Evolutionary conservation across 2,113 vertebrate genomes (phyloP).

Genomic region (Lathamus discolor): DNA sequence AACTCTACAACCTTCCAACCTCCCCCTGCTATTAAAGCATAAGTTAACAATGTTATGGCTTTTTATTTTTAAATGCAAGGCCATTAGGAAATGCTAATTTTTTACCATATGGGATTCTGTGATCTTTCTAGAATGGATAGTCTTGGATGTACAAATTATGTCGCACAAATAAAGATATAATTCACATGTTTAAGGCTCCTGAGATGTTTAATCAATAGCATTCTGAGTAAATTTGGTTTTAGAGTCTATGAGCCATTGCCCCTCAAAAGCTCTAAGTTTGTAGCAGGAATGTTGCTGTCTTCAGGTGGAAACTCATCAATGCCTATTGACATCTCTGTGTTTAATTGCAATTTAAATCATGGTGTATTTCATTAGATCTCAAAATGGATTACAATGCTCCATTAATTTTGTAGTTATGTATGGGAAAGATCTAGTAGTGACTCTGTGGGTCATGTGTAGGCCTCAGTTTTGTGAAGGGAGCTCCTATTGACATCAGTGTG

Average conservation of each 20-base stretch:
- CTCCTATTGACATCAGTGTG: conserved; percentile 39
- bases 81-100: not conserved
- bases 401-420: conserved; percentile 65
- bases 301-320: conserved; percentile 44
- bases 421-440: conserved; percentile 40
- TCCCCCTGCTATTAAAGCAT: not conserved
- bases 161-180: not conserved
- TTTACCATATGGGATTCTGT: not conserved
- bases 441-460: conserved; percentile 13
- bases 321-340: conserved; percentile 40
- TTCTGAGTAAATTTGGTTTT: not conserved
- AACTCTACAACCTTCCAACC: not conserved
- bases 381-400: conserved; percentile 66
- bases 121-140: not conserved
- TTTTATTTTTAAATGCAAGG: not conserved
- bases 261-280: conserved; percentile 3
- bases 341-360: conserved; percentile 68
- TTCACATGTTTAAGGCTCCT: not conserved
- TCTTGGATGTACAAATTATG: not conserved
- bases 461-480: not conserved
- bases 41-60: not conserved
- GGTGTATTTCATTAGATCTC: conserved; percentile 62
- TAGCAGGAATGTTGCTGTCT: not conserved
- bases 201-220: conserved; percentile 24
- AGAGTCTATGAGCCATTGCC: not conserved